phyloP scores from a whole-genome alignment of 2,888 invertebrate genomes.

The Pogonocherus hispidulus region DNA sequence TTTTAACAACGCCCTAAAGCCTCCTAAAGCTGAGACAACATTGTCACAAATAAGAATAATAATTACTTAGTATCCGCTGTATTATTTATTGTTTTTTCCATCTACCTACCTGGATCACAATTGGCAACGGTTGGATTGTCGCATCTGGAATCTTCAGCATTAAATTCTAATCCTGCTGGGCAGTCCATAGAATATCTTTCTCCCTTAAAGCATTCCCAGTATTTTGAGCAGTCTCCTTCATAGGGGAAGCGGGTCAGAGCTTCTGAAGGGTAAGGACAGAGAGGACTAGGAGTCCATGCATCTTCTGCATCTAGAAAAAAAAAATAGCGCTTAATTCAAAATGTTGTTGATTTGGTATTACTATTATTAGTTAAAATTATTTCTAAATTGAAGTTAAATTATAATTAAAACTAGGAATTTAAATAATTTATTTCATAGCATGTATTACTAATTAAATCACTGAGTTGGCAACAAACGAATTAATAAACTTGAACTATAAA shows the following conservation, averaged over 20 bases:
- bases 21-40: too few relatives aligned
- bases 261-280: slow-evolving; percentile 18
- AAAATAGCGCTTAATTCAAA: background rate
- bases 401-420: background rate
- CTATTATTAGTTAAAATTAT: too few relatives aligned
- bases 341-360: background rate
- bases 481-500: too few relatives aligned
- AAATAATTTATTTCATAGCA: too few relatives aligned
- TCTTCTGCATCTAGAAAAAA: slow-evolving; percentile 4
- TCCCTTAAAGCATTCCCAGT: slow-evolving; percentile 40
- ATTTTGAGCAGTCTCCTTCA: slow-evolving; percentile 39
- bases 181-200: slow-evolving; percentile 24
- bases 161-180: slow-evolving; percentile 16
- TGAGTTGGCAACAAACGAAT: too few relatives aligned
- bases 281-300: slow-evolving; percentile 1
- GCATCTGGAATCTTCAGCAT: slow-evolving; percentile 23
- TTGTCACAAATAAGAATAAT: too few relatives aligned
- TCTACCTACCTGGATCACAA: slow-evolving; percentile 9
- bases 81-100: too few relatives aligned
- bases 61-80: too few relatives aligned
- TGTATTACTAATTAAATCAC: too few relatives aligned
- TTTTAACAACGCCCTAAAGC: too few relatives aligned
- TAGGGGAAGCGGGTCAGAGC: slow-evolving; percentile 22
- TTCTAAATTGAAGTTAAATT: background rate
- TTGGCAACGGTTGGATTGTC: slow-evolving; percentile 13